Evolutionary conservation across 2,797 vertebrate genomes (phyloP), one percentile per base, ranked within the genome.

Genomic region (Acanthis flammea): DNA sequence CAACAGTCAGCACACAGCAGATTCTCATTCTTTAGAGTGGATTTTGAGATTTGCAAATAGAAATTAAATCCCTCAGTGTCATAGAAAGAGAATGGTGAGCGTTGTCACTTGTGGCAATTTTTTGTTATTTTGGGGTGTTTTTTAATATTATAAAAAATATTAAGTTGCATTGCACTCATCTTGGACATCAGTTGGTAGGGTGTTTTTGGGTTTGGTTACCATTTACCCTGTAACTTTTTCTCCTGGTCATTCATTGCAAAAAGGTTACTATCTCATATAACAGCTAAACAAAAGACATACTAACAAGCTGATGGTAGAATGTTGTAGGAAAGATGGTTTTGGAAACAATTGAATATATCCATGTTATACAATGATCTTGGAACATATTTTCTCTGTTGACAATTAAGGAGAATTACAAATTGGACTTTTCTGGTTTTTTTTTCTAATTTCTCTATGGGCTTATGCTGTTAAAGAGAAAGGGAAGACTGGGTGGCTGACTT

Each of bases 1-100:
- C 19, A 15, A 9, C 6, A 3, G 27, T 27, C 31, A n/a, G 17
- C 6, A 21, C 0, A 2, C 12, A 72, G 22, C 25, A 42, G 10
- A n/a, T 67, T 23, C 13, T 77, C 2, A 15, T 57, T 61, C 35
- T 50, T 65, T 23, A 31, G 19, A 61, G 5, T 35, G 25, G 18
- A 51, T 73, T 84, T 86, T 71, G 72, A 67, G 27, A 82, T 31
- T 63, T 66, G 41, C 25, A 70, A 61, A 39, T n/a, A 50, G 15
- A 79, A 87, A 50, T 15, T 0, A 58, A 67, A n/a, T 55, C 50
- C 13, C 14, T 67, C 27, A 7, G 11, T 28, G 30, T 37, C 31
- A 9, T 39, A 67, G 18, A 27, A 79, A 33, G 17, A 73, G 48
- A 82, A 47, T 24, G 6, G 31, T 67, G 30, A 81, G 33, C 81